Evolutionary conservation across 2,113 vertebrate genomes (phyloP).

Genomic region (Cryptoleucopteryx plumbea): DNA sequence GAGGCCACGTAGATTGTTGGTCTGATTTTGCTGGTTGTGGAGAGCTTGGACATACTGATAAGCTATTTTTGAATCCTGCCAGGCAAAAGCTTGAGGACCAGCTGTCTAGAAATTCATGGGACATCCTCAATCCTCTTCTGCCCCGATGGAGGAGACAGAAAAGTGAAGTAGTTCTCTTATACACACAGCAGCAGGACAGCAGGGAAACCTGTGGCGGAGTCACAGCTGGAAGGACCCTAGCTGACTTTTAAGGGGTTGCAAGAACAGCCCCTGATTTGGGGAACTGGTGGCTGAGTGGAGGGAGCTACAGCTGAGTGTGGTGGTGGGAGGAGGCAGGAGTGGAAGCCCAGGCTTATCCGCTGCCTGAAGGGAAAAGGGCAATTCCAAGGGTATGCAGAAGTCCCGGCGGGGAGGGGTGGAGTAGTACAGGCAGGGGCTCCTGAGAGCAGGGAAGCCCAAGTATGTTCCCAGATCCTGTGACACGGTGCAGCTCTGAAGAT

Average conservation of each 20-base stretch:
- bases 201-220: rapidly evolving
- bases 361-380: background rate
- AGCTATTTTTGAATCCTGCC: background rate
- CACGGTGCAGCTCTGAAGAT: background rate
- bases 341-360: background rate
- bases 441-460: background rate
- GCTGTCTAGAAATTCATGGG: background rate
- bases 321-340: background rate
- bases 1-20: background rate
- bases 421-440: background rate
- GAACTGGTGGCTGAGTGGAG: background rate
- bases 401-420: background rate
- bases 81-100: background rate
- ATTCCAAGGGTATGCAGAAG: background rate
- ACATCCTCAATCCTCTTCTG: background rate
- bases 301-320: background rate
- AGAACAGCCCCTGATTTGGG: background rate
- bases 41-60: background rate
- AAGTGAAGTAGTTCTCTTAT: background rate
- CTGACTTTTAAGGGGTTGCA: background rate
- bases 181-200: background rate
- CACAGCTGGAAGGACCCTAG: background rate
- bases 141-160: background rate
- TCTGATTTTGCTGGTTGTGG: background rate
- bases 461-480: background rate